These are phyloP conservation scores for Wiebesia pumilae DNA, from an alignment of 1,140 invertebrate species.

Conservation along the genomic window DNA sequence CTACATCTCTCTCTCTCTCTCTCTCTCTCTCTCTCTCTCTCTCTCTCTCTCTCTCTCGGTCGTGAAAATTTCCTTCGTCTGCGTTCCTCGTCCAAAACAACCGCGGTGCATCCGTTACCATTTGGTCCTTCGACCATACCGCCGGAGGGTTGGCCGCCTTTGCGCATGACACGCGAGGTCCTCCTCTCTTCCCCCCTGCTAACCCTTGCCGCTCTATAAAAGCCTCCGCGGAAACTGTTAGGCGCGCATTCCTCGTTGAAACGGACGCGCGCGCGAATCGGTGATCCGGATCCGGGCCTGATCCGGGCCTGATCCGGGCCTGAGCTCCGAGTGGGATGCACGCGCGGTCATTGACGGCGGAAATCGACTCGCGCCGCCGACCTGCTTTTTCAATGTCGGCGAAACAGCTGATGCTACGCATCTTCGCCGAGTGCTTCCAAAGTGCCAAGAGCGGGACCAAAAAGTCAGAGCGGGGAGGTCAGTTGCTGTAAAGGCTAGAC, in stretches of 20 bases:
- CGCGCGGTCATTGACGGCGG: background rate
- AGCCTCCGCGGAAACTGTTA: background rate
- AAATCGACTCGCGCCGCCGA: background rate
- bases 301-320: background rate
- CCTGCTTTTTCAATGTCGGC: background rate
- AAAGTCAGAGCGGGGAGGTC: conserved; percentile 1
- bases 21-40: too few species aligned
- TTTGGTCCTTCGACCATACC: background rate
- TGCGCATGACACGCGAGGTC: conserved; percentile 14
- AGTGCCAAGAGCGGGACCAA: background rate
- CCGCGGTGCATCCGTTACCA: too few species aligned
- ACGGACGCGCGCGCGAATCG: background rate
- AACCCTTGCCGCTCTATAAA: background rate
- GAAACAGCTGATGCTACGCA: conserved; percentile 17
- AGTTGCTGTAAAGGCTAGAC: background rate
- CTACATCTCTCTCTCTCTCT: too few species aligned
- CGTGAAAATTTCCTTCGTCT: too few species aligned
- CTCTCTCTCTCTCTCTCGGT: too few species aligned
- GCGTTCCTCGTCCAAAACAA: too few species aligned
- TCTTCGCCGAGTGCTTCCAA: conserved; percentile 25
- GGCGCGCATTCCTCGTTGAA: background rate
- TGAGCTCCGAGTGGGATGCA: background rate
- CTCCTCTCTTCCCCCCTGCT: background rate
- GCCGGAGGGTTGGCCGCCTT: background rate
- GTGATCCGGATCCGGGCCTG: background rate